Evolutionary conservation across 2,888 invertebrate species (phyloP).

Genomic region (Leucophenga maculata): DNA sequence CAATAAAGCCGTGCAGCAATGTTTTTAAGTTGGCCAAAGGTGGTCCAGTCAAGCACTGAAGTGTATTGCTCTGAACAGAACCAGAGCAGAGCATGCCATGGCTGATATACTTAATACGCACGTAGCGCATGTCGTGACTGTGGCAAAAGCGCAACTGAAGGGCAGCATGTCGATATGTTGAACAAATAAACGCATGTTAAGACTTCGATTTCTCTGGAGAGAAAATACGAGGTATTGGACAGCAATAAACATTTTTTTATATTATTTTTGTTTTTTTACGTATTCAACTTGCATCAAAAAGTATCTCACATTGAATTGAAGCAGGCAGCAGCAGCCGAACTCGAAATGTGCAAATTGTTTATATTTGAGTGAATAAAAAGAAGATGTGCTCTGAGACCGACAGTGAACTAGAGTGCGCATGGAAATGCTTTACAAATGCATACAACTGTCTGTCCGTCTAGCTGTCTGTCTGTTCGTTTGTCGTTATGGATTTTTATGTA

Average conservation of each 20-base stretch:
- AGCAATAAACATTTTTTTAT: too few species aligned
- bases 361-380: constrained; percentile 44
- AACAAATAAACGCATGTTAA: constrained; percentile 18
- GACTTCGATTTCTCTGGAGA: constrained; percentile 13
- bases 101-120: constrained; percentile 58
- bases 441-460: neutral
- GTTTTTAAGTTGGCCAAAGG: constrained; percentile 22
- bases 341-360: constrained; percentile 65
- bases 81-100: too few species aligned
- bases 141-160: constrained; percentile 26
- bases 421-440: constrained; percentile 20
- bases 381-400: constrained; percentile 6
- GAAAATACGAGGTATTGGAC: too few species aligned
- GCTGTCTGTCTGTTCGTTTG: neutral
- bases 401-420: constrained; percentile 4
- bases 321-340: constrained; percentile 45
- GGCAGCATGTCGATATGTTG: neutral
- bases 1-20: constrained; percentile 39
- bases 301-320: neutral
- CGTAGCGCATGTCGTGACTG: constrained; percentile 58
- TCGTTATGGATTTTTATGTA: constrained; percentile 40
- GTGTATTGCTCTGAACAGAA: too few species aligned
- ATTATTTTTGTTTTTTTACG: neutral
- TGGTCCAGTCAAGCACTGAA: neutral
- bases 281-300: neutral